Evolutionary conservation across 2,113 vertebrate species (phyloP), one percentile per base, ranked within the genome.

Genomic region (Oreochromis tanganicae): DNA sequence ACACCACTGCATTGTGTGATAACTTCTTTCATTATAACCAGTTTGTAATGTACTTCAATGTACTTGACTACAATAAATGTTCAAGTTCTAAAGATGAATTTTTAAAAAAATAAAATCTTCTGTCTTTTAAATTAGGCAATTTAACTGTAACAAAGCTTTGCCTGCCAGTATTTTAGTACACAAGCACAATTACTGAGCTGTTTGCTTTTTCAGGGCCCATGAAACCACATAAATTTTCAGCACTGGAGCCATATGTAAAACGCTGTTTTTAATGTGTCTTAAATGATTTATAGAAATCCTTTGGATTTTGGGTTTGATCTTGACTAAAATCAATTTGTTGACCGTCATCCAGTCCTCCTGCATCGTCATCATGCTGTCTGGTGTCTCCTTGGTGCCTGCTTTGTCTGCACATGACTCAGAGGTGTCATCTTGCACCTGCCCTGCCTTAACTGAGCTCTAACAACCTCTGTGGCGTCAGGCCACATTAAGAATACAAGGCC

Each of bases 391-490:
- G 9, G 83, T 83, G 21, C 84, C 17, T 73, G 48, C 56, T 78
- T 9, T 17, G 59, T 56, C 48, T 34, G 59, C 21, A 73, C 79
- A 86, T 94, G 95, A 94, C 79, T 94, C 73, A 34, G 46, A 50
- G 73, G 73, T 50, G 71, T 75, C 43, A 75, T 83, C 63, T 79
- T 85, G 73, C 73, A 82, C 21, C 82, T 82, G 1, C 52, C 7
- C 84, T 66, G 57, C 66, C 75, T 46, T 75, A 21, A 7, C 73
- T 57, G 14, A 75, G 73, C 27, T n/a, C 73, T 78, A 78, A 52
- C 48, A 52, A 27, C 73, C 46, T 52, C 1, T 52, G 5, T n/a
- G 9, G 59, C 48, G 90, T 91, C 66, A 63, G 75, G 48, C 50
- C 29, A 75, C 66, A 68, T 90, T 80, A 88, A 83, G 21, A 88